A percentile compares a stretch with the other conserved stretches of the same genome.
Evolutionary conservation across 2,797 vertebrate genomes (phyloP).

Genomic region (Gallinago solitaria): DNA sequence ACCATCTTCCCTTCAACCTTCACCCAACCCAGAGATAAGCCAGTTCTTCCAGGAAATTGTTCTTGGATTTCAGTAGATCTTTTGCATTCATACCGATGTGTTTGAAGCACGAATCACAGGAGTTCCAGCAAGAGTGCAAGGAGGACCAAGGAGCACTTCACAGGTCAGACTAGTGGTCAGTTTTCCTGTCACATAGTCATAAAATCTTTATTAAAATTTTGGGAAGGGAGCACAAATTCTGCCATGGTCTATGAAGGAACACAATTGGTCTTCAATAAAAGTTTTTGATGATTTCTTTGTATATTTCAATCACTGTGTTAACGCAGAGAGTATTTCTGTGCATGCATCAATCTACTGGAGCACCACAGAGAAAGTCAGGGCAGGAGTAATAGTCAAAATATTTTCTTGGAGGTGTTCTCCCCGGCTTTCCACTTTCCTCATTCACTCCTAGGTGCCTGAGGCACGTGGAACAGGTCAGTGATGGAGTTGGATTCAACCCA

Average conservation of each 20-base stretch:
- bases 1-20: not conserved
- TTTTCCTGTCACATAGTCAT: not conserved
- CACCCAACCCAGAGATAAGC: not conserved
- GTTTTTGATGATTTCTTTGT: not conserved
- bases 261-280: not conserved
- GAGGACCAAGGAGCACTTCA: not conserved
- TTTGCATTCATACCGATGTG: not conserved
- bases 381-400: not conserved
- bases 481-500: not conserved
- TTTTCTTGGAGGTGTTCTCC: not conserved
- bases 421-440: not conserved
- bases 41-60: not conserved
- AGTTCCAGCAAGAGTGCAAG: not conserved
- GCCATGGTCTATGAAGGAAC: not conserved
- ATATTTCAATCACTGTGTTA: not conserved
- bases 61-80: not conserved
- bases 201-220: not conserved
- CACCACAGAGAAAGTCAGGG: not conserved
- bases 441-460: not conserved
- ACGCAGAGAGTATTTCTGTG: not conserved
- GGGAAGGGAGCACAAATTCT: not conserved
- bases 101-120: not conserved
- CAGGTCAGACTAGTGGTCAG: not conserved
- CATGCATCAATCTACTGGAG: not conserved
- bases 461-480: not conserved